Evolutionary conservation across 1,140 invertebrate genomes (phyloP).

Genomic region (Whitmania pigra): DNA sequence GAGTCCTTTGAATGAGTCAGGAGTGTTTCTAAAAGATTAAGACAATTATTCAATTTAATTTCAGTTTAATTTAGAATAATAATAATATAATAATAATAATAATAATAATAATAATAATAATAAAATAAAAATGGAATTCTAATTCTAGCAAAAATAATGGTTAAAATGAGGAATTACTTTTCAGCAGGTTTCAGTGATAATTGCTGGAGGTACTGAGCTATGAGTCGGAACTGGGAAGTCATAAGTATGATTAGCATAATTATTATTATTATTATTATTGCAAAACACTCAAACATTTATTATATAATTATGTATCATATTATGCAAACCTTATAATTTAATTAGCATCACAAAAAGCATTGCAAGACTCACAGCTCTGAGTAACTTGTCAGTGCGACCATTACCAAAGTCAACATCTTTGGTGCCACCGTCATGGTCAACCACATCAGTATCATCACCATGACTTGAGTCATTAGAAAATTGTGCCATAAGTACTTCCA

Average conservation of each 20-base stretch:
- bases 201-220: background rate
- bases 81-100: background rate
- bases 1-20: slow-evolving; percentile 37
- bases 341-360: too few relatives aligned
- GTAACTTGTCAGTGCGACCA: background rate
- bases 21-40: slow-evolving; percentile 30
- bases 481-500: too few relatives aligned
- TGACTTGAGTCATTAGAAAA: background rate
- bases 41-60: background rate
- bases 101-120: slow-evolving; percentile 19
- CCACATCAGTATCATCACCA: background rate
- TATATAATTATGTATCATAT: too few relatives aligned
- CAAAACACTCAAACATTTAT: too few relatives aligned
- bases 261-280: too few relatives aligned
- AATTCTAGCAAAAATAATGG: background rate
- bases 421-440: background rate
- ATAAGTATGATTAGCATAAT: too few relatives aligned
- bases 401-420: background rate
- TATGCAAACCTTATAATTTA: too few relatives aligned
- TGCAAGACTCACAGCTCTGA: background rate
- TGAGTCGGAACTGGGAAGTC: background rate
- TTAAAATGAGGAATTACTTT: background rate
- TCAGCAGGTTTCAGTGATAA: background rate
- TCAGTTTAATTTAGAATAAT: too few relatives aligned
- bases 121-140: slow-evolving; percentile 12